Evolutionary conservation across 2,113 vertebrate species (phyloP), one percentile per base, ranked within the genome.

Genomic region (Gorsachius goisagi): DNA sequence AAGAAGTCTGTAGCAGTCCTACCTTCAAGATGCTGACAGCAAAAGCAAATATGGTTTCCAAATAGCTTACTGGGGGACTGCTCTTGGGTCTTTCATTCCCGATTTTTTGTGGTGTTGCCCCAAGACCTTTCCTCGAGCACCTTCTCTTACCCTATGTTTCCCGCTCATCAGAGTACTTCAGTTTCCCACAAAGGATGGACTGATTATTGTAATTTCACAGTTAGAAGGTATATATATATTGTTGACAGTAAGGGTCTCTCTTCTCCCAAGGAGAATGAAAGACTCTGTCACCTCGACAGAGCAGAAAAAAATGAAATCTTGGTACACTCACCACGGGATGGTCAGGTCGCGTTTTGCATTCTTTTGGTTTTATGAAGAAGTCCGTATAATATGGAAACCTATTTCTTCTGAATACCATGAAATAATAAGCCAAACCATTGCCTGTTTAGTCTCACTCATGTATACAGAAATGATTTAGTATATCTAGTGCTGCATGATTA

Each of bases 61-160:
- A 18, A 39, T 30, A 75, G 45, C 17, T 68, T 68, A 44, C 24
- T 64, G 35, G 9, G 52, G 47, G 9, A 32, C 7, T 49, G 26
- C 30, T 52, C 1, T 37, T 62, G n/a, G 7, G 6, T 74, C 52
- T 72, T 84, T 41, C 22, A 33, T 63, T 77, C 53, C 5, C 0
- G 0, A 11, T 75, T 74, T 75, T 77, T 2, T 77, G 35, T 47
- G 28, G 4, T 4, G 4, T 67, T 0, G 0, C 15, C 23, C 20
- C 19, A 16, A 28, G 47, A 44, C 3, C 6, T 60, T 63, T 69
- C 3, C 21, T 49, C 56, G 20, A 78, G 4, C 19, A 37, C 14
- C 3, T 62, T 71, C 50, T 74, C 73, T 67, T 80, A 30, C 19
- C 26, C 26, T 35, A 2, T 27, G 3, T 74, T 63, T 66, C 22